phyloP scores from a whole-genome alignment of 2,113 vertebrate genomes.

The Epinephelus lanceolatus region DNA sequence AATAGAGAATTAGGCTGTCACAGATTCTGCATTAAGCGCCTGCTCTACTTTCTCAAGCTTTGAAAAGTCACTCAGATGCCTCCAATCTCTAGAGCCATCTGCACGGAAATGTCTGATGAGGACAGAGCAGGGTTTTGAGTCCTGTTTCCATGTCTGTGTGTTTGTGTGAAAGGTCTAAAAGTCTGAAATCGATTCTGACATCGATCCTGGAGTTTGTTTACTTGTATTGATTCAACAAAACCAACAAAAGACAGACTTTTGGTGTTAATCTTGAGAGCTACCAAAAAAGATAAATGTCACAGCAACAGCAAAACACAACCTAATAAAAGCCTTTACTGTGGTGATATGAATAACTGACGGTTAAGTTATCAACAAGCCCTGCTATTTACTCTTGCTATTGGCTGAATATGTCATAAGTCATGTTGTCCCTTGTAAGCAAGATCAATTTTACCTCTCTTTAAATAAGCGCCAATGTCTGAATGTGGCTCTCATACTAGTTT shows the following conservation, averaged over 20 bases:
- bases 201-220: conserved; percentile 20
- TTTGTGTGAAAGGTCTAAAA: conserved; percentile 7
- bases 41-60: conserved; percentile 59
- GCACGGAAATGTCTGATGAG: conserved; percentile 13
- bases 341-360: not conserved
- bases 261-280: not conserved
- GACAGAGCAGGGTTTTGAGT: not conserved
- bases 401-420: not conserved
- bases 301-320: not conserved
- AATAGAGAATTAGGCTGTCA: conserved; percentile 34
- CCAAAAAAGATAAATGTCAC: conserved; percentile 6
- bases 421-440: not conserved
- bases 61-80: conserved; percentile 42
- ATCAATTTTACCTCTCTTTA: not conserved
- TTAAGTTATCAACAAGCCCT: not conserved
- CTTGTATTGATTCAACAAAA: conserved; percentile 23
- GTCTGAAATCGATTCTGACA: conserved; percentile 15
- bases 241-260: conserved; percentile 19
- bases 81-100: conserved; percentile 27
- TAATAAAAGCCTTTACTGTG: not conserved
- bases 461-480: not conserved
- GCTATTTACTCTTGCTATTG: not conserved
- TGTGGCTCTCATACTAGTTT: not conserved
- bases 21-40: conserved; percentile 45
- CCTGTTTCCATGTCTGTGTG: not conserved